Percentiles rank a stretch among this genome's conserved stretches.
phyloP scores from a whole-genome alignment of 1,140 invertebrate genomes.

The Hestina assimilis region DNA sequence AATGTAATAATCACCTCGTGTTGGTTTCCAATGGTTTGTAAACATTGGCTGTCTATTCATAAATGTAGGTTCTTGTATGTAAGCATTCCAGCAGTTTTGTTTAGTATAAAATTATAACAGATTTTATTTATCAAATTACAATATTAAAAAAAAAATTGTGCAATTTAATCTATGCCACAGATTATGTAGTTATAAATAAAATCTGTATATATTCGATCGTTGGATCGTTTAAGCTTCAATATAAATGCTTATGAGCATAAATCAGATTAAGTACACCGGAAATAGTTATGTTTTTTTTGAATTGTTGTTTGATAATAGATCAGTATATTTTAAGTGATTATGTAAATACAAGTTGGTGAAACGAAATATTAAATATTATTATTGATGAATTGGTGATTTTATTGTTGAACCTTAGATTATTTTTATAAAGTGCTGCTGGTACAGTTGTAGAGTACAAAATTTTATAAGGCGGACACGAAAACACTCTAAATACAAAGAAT shows the following conservation, averaged over 20 bases:
- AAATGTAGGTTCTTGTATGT: constrained; percentile 39
- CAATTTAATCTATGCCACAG: background rate
- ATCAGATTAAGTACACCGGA: constrained; percentile 59
- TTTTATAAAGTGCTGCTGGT: no score
- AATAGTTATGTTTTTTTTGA: constrained; percentile 63
- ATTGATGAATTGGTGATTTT: constrained; percentile 42
- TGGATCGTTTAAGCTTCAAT: constrained; percentile 9
- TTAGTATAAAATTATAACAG: constrained; percentile 28
- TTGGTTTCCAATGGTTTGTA: constrained; percentile 18
- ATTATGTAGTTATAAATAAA: background rate
- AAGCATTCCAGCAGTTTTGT: constrained; percentile 46
- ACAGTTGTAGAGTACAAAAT: no score
- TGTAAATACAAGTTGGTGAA: constrained; percentile 75
- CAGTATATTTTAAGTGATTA: constrained; percentile 67
- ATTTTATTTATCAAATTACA: constrained; percentile 25
- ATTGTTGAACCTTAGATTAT: background rate
- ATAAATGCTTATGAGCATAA: constrained; percentile 26
- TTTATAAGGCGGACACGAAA: no score
- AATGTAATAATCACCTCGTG: constrained; percentile 26
- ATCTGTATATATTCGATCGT: background rate
- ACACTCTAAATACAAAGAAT: no score
- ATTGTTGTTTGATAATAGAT: constrained; percentile 63
- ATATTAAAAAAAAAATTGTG: background rate
- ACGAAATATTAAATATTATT: constrained; percentile 65
- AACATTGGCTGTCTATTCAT: constrained; percentile 9